A percentile compares a stretch with the other conserved stretches of the same genome.
Evolutionary conservation across 2,797 vertebrate species (phyloP).

Genomic region (Galago senegalensis): DNA sequence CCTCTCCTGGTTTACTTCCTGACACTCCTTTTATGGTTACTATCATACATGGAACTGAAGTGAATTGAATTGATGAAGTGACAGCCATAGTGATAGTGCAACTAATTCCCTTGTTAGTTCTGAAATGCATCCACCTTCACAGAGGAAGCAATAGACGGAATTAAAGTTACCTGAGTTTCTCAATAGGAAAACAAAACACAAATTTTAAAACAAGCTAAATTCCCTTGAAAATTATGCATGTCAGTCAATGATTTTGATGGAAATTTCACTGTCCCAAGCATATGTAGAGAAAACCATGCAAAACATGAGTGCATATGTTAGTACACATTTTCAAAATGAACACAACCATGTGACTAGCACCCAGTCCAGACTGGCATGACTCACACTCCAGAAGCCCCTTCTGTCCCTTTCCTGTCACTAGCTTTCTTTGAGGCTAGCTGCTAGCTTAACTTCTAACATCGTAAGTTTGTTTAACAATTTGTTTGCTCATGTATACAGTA

Average conservation of each 20-base stretch:
- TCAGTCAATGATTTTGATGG: background rate
- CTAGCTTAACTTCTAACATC: background rate
- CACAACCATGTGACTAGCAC: background rate
- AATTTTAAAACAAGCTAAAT: slow-evolving; percentile 15
- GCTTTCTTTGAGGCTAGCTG: background rate
- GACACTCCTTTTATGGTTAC: background rate
- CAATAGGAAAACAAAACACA: background rate
- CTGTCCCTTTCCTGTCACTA: background rate
- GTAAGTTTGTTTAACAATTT: background rate
- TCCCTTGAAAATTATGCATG: background rate
- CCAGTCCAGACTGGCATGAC: background rate
- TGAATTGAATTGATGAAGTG: background rate
- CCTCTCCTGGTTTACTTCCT: background rate
- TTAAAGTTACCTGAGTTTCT: slow-evolving; percentile 25
- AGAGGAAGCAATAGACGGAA: background rate
- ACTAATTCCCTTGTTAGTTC: background rate
- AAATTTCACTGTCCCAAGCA: background rate
- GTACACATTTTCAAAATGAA: background rate
- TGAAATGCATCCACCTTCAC: slow-evolving; percentile 39
- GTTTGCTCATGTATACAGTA: background rate
- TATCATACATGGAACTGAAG: background rate
- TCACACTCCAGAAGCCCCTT: background rate
- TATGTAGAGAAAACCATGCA: background rate
- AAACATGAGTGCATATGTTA: background rate
- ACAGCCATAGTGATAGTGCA: background rate